Percentiles rank a stretch among this genome's conserved stretches.
phyloP scores from a whole-genome alignment of 2,888 invertebrate genomes.

The Margaritifera margaritifera region DNA sequence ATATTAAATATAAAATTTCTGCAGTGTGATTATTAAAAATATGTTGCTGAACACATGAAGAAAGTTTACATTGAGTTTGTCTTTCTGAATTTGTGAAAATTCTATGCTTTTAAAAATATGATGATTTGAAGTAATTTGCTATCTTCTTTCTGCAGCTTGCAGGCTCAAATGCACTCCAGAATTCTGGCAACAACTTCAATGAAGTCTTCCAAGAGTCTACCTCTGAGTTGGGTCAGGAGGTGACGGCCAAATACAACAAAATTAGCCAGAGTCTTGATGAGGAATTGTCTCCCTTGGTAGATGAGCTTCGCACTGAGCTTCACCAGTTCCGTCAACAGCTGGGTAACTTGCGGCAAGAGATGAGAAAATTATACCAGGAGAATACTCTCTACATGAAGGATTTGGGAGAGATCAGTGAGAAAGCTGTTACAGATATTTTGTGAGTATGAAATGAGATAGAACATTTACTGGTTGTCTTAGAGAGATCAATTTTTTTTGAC shows the following conservation, averaged over 20 bases:
- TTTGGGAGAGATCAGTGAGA: slow-evolving; percentile 35
- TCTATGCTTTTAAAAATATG: too few species aligned
- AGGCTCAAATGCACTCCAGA: slow-evolving; percentile 21
- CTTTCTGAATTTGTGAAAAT: too few species aligned
- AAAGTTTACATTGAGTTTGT: too few species aligned
- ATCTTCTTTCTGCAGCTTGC: too few species aligned
- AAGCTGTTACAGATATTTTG: slow-evolving; percentile 33
- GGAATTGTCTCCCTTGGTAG: slow-evolving; percentile 44
- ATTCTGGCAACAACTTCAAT: slow-evolving; percentile 28
- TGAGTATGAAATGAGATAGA: slow-evolving; percentile 22
- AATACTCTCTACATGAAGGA: slow-evolving; percentile 51
- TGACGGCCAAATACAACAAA: slow-evolving; percentile 45
- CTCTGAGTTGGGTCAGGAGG: slow-evolving; percentile 31
- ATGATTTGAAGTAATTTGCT: too few species aligned
- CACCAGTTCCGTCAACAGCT: slow-evolving; percentile 31
- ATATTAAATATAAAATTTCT: too few species aligned
- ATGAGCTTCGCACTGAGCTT: slow-evolving; percentile 38
- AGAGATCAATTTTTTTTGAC: too few species aligned
- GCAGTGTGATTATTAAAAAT: too few species aligned
- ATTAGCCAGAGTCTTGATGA: slow-evolving; percentile 43
- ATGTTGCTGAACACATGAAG: too few species aligned
- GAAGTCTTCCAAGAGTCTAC: slow-evolving; percentile 22
- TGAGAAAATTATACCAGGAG: slow-evolving; percentile 46
- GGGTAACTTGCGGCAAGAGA: slow-evolving; percentile 33
- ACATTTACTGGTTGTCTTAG: too few species aligned